Evolutionary conservation across 1,140 invertebrate genomes (phyloP), one percentile per base, ranked within the genome.

Genomic region (Leptopilina boulardi): DNA sequence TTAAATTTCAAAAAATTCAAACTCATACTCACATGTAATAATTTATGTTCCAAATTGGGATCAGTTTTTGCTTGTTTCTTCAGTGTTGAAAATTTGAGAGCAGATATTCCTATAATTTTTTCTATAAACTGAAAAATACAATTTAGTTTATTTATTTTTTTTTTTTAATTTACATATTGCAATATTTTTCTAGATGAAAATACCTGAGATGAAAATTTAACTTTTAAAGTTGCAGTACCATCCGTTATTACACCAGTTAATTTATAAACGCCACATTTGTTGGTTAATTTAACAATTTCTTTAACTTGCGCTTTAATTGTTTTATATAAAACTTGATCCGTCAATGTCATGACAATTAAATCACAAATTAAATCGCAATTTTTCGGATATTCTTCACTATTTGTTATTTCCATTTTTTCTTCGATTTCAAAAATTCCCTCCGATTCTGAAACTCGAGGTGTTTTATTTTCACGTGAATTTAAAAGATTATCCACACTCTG

Each of bases 311-410:
- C 59, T 30, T 6, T 66, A 34, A 66, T n/a, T n/a, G 59, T 66
- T 66, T 30, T 30, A n/a, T 8, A 8, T 30, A 66, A 15, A 15
- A 66, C 23, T 26, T 30, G 2, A 66, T 66, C 26, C 6, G 23
- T 66, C n/a, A 34, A 6, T 26, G 59, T 11, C 59, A 30, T n/a
- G 4, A 30, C 8, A 30, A 66, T 66, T 8, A 66, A 34, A 30
- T 66, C 59, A 13, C 59, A n/a, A n/a, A 66, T 66, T 15, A 66
- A 26, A 6, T 66, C 59, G 21, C 59, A 66, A 30, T n/a, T 66
- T 66, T 30, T 66, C 59, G 13, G 23, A n/a, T 6, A 30, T 30
- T n/a, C 2, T 66, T 66, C 26, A 4, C 13, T 15, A 34, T n/a
- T 21, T 5, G 1, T 6, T 9, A 4, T 4, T 30, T 30, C n/a